phyloP scores from a whole-genome alignment of 2,113 vertebrate species.

The Cygnus buccinator region DNA sequence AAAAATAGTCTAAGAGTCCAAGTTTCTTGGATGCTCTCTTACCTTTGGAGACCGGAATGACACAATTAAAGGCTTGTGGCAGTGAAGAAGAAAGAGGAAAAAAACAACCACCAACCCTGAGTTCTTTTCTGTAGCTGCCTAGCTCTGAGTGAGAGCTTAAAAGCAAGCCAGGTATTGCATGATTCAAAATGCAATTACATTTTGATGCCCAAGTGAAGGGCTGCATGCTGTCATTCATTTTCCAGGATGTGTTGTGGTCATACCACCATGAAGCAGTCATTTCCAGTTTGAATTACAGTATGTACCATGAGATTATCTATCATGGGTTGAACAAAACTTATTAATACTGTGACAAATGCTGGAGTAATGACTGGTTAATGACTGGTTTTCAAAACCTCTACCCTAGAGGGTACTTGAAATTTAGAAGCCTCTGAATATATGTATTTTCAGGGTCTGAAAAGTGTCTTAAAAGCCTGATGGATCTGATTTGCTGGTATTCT shows the following conservation, averaged over 20 bases:
- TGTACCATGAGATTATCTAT: background rate
- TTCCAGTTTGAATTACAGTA: background rate
- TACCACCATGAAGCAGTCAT: background rate
- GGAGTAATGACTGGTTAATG: background rate
- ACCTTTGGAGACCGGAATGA: background rate
- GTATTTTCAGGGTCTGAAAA: background rate
- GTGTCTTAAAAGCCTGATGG: background rate
- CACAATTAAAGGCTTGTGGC: background rate
- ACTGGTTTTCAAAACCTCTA: background rate
- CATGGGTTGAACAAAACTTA: background rate
- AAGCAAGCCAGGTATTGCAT: background rate
- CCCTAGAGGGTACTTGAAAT: background rate
- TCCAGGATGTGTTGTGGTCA: fast-evolving
- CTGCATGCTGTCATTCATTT: background rate
- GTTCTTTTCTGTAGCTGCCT: background rate
- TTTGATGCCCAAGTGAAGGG: background rate
- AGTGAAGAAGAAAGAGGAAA: background rate
- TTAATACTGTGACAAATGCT: background rate
- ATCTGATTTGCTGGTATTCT: background rate
- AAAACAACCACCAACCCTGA: background rate
- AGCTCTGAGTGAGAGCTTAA: background rate
- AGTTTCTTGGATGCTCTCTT: background rate
- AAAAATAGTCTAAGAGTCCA: background rate
- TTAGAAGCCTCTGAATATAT: background rate
- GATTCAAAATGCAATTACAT: background rate